Evolutionary conservation across 2,113 vertebrate species (phyloP), one percentile per base, ranked within the genome.

Genomic region (Hiodon alosoides): DNA sequence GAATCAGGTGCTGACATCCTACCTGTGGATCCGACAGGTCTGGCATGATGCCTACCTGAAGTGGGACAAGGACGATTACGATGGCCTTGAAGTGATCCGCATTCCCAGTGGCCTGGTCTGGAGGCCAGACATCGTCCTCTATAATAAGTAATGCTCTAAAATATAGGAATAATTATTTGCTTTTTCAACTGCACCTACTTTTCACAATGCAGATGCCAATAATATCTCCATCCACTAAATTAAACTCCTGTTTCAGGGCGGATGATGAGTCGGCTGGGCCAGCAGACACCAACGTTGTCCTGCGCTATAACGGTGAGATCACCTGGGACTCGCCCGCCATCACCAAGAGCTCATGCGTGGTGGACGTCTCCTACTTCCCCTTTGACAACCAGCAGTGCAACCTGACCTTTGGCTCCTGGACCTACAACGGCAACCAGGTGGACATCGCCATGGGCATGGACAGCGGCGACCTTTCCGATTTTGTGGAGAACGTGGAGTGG

Each of bases 371-470:
- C 76, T 99, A 98, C 80, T 99, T 99, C 77, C 96, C 96, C 62
- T 99, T 99, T 60, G 97, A 99, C 78, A 91, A 89, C 82, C 97
- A 99, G 85, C 89, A 93, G 71, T 99, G 97, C 86, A 98, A 98
- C 79, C 93, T 99, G 68, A 99, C 97, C 2, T 99, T 99, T 64
- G 97, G 97, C 7, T 99, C 96, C 59, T 99, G 97, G 97, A 99
- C 97, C 76, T 99, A 99, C 88, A 99, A 98, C 14, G 97, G 97
- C 73, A 97, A 98, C 79, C 97, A 99, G 90, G 88, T 92, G 77
- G 91, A 91, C 82, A 90, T 99, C 77, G 91, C 90, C 79, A 92
- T 96, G 64, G 90, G 89, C 66, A 91, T 95, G 90, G 93, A 94
- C 83, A 92, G 90, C 0, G 97, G 95, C 0, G 97, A 99, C 79